Evolutionary conservation across 2,797 vertebrate genomes (phyloP).

Genomic region (Enteromius argenteus): DNA sequence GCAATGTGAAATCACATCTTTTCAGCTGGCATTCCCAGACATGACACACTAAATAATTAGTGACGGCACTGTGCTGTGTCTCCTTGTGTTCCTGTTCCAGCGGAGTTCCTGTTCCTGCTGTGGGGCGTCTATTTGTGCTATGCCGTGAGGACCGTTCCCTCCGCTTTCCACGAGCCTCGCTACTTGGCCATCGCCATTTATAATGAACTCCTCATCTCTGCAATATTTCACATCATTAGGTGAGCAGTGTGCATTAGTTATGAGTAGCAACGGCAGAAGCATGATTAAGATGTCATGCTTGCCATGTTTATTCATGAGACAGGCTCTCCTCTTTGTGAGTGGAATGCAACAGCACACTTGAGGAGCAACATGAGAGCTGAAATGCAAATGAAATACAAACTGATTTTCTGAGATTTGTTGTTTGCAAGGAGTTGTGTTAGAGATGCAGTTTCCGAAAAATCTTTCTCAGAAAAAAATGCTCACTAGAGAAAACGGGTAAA

Average conservation of each 20-base stretch:
- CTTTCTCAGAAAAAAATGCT: not conserved
- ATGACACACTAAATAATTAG: conserved; percentile 42
- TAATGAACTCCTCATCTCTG: conserved; percentile 97
- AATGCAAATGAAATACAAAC: not conserved
- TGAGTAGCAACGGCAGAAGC: not conserved
- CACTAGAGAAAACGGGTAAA: not conserved
- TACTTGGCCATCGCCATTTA: conserved; percentile 97
- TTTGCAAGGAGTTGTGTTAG: not conserved
- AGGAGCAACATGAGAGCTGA: not conserved
- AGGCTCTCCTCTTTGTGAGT: conserved; percentile 1
- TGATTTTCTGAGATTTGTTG: not conserved
- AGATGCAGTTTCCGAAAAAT: not conserved
- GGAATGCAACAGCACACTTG: conserved; percentile 4
- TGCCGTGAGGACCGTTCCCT: conserved; percentile 94
- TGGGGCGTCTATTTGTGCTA: conserved; percentile 98
- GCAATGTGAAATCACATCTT: conserved; percentile 33
- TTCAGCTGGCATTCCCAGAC: conserved; percentile 6
- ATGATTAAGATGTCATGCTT: not conserved
- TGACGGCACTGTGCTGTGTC: conserved; percentile 49
- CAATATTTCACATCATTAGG: conserved; percentile 97
- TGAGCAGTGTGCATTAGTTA: conserved; percentile 64
- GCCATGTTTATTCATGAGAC: conserved; percentile 24
- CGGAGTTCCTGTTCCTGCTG: conserved; percentile 96
- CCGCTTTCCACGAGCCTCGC: conserved; percentile 97
- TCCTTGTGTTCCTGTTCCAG: conserved; percentile 77